phyloP scores from a whole-genome alignment of 1,140 invertebrate genomes.

The Pollicipes pollicipes region DNA sequence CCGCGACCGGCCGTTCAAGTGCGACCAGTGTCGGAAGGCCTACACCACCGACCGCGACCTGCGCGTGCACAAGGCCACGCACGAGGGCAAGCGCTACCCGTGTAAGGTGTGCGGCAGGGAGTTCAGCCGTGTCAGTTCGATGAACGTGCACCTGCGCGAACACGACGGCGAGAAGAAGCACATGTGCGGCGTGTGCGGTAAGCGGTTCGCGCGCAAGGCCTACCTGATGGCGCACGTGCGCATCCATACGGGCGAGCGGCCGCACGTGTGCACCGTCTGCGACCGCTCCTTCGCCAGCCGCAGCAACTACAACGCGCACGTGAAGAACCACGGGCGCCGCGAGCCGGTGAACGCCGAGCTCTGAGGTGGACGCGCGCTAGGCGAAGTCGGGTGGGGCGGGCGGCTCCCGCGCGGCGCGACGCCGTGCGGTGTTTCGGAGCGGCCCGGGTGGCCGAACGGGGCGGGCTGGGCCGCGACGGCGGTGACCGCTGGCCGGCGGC shows the following conservation, averaged over 20 bases:
- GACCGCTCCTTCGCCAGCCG: constrained; percentile 19
- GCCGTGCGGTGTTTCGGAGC: no score
- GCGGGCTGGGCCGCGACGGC: no score
- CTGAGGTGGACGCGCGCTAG: background rate
- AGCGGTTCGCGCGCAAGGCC: constrained; percentile 68
- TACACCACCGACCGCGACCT: constrained; percentile 61
- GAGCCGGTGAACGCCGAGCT: background rate
- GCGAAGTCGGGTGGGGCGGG: no score
- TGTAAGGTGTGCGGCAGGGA: constrained; percentile 85
- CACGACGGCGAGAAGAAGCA: constrained; percentile 76
- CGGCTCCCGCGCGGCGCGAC: no score
- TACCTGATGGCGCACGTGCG: constrained; percentile 70
- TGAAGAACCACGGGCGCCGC: constrained; percentile 10
- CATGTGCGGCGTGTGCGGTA: constrained; percentile 67
- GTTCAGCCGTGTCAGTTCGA: constrained; percentile 83
- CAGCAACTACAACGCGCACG: constrained; percentile 21
- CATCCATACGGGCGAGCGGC: constrained; percentile 62
- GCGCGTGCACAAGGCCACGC: constrained; percentile 41
- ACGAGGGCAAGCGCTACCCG: constrained; percentile 39
- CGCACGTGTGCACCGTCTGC: constrained; percentile 24
- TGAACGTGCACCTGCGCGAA: constrained; percentile 71
- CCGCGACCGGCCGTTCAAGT: constrained; percentile 66
- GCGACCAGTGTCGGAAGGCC: constrained; percentile 58
- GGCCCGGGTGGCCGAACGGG: no score
- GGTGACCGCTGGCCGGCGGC: no score